These are phyloP conservation scores for Notolabrus celidotus DNA, from an alignment of 2,797 vertebrate species.

Conservation along the genomic window DNA sequence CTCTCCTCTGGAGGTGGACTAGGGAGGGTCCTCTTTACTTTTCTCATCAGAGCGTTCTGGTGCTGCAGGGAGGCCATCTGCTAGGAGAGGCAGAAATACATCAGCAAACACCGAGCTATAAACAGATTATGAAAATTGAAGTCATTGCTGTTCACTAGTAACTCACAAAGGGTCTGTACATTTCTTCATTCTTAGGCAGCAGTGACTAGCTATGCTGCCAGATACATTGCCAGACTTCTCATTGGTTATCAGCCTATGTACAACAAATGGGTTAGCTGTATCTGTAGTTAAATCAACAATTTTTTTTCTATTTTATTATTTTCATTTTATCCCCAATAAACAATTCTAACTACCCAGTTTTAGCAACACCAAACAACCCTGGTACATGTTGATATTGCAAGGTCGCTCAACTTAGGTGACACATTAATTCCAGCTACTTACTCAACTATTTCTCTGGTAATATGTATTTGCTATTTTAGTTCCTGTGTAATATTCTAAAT, in stretches of 20 bases:
- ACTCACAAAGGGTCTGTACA: conserved; percentile 44
- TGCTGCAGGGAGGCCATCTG: conserved; percentile 94
- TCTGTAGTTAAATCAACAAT: conserved; percentile 21
- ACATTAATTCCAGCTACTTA: conserved; percentile 10
- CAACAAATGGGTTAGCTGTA: background rate
- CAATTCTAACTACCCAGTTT: conserved; percentile 16
- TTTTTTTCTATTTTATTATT: conserved; percentile 28
- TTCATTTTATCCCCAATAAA: conserved; percentile 29
- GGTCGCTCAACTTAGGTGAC: background rate
- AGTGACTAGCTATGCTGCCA: conserved; percentile 28
- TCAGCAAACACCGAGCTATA: conserved; percentile 71
- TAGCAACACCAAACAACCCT: background rate
- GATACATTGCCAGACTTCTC: conserved; percentile 26
- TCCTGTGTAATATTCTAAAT: too few species aligned
- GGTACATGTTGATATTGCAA: conserved; percentile 14
- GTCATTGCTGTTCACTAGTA: conserved; percentile 63
- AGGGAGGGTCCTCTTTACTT: conserved; percentile 98
- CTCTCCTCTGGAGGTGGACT: conserved; percentile 98
- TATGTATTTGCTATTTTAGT: too few species aligned
- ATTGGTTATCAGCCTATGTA: conserved; percentile 34
- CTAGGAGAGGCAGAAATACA: conserved; percentile 71
- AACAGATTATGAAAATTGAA: conserved; percentile 76
- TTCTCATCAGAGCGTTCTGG: conserved; percentile 94
- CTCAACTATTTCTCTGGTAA: too few species aligned
- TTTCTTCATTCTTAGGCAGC: conserved; percentile 36